Conservation (phyloP, 2,113 vertebrate species). For the Rutilus rutilus region DNA sequence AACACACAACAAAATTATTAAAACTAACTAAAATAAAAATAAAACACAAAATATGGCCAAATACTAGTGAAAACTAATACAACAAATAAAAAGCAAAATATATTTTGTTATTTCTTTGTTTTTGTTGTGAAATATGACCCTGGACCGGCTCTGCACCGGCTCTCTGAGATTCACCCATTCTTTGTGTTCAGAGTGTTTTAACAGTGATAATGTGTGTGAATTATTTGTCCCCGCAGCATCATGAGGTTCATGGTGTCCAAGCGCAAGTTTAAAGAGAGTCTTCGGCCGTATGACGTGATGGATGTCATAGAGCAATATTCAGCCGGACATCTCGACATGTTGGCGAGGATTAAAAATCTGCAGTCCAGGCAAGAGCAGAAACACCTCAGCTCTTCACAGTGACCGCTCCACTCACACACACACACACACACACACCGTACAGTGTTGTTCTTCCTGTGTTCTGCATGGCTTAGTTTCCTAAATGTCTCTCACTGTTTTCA, state of each 20-base stretch:
- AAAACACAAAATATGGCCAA: neutral
- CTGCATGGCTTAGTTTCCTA: neutral
- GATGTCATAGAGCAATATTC: slow-evolving; percentile 99
- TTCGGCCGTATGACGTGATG: slow-evolving; percentile 97
- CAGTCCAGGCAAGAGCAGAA: slow-evolving; percentile 88
- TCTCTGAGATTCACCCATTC: neutral
- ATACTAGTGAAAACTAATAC: neutral
- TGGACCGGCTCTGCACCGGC: neutral
- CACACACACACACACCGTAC: neutral
- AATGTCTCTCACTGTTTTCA: neutral
- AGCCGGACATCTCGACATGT: slow-evolving; percentile 96
- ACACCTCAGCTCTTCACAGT: neutral
- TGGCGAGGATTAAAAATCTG: slow-evolving; percentile 96
- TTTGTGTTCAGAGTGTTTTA: neutral
- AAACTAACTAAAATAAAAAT: too few species aligned
- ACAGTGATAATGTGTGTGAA: slow-evolving; percentile 15
- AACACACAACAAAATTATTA: neutral
- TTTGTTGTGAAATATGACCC: neutral
- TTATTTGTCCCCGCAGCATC: slow-evolving; percentile 77
- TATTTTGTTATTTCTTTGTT: neutral
- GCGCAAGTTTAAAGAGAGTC: slow-evolving; percentile 97
- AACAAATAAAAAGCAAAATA: neutral
- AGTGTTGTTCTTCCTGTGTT: neutral
- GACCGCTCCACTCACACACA: neutral
- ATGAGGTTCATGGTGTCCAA: slow-evolving; percentile 98